Percentiles rank a stretch among this genome's conserved stretches.
phyloP scores from a whole-genome alignment of 2,888 invertebrate genomes.

The Hypomecis punctinalis region DNA sequence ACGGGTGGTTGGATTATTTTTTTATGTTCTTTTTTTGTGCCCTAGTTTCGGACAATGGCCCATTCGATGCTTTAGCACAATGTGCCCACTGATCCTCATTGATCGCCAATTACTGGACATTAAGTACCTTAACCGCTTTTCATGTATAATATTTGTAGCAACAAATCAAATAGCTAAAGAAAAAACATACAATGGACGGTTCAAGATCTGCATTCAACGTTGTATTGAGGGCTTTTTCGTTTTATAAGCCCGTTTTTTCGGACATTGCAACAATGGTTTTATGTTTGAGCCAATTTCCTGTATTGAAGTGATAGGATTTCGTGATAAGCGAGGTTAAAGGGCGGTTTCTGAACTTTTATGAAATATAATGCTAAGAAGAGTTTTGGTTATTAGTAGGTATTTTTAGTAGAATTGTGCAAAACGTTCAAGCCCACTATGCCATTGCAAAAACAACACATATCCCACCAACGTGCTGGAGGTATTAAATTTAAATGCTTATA shows the following conservation, averaged over 20 bases:
- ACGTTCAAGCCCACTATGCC: neutral
- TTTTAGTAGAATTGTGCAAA: neutral
- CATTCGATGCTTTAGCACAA: conserved; percentile 79
- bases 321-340: conserved; percentile 59
- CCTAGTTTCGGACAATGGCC: conserved; percentile 69
- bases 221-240: conserved; percentile 66
- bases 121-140: conserved; percentile 84
- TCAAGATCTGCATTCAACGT: conserved; percentile 75
- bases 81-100: conserved; percentile 85
- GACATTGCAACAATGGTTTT: conserved; percentile 62
- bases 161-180: conserved; percentile 79
- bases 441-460: no score
- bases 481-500: no score
- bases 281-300: conserved; percentile 55
- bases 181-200: conserved; percentile 72
- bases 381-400: neutral
- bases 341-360: conserved; percentile 32
- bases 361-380: neutral
- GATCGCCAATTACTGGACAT: conserved; percentile 85
- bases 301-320: conserved; percentile 53
- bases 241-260: conserved; percentile 60
- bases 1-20: conserved; percentile 65
- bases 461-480: no score
- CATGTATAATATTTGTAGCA: conserved; percentile 80
- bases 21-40: conserved; percentile 65